A percentile compares a stretch with the other conserved stretches of the same genome.
phyloP scores from a whole-genome alignment of 2,797 vertebrate species.

The Trematomus bernacchii region DNA sequence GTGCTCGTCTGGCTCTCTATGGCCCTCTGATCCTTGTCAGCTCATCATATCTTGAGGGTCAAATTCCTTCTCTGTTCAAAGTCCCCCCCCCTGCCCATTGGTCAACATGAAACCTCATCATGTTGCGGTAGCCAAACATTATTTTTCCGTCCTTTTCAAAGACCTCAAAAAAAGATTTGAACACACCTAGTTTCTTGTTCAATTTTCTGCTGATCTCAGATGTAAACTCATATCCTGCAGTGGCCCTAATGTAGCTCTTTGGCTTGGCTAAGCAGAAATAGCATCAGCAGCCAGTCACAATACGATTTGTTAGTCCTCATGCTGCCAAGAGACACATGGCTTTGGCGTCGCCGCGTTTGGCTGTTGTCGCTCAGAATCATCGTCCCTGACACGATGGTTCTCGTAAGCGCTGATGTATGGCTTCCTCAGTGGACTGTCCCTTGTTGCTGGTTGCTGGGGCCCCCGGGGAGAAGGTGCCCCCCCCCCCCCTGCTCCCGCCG shows the following conservation, averaged over 20 bases:
- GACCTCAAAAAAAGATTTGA: slow-evolving; percentile 14
- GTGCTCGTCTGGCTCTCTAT: slow-evolving; percentile 15
- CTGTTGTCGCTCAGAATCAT: slow-evolving; percentile 54
- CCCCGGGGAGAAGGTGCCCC: slow-evolving; percentile 66
- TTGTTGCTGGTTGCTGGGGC: slow-evolving; percentile 17
- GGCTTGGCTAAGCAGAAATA: slow-evolving; percentile 36
- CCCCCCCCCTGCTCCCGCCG: slow-evolving; percentile 43
- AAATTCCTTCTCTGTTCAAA: slow-evolving; percentile 42
- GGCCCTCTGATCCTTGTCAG: slow-evolving; percentile 34
- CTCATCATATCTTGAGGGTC: slow-evolving; percentile 34
- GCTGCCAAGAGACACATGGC: slow-evolving; percentile 64
- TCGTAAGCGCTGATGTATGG: slow-evolving; percentile 59
- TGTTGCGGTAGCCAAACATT: slow-evolving; percentile 68
- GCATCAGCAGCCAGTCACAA: slow-evolving; percentile 34
- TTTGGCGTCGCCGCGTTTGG: slow-evolving; percentile 40
- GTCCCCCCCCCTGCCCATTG: slow-evolving; percentile 34
- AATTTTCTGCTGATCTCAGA: slow-evolving; percentile 29
- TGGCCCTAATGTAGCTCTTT: slow-evolving; percentile 18
- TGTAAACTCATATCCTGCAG: slow-evolving; percentile 27
- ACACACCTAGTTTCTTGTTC: slow-evolving; percentile 31
- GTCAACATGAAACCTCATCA: slow-evolving; percentile 67
- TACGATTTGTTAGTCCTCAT: slow-evolving; percentile 40
- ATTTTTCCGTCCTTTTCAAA: slow-evolving; percentile 52
- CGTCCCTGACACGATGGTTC: slow-evolving; percentile 43
- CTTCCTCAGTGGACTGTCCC: slow-evolving; percentile 59